Conservation (phyloP, 2,888 invertebrate genomes). For the Ligdia adustata region DNA sequence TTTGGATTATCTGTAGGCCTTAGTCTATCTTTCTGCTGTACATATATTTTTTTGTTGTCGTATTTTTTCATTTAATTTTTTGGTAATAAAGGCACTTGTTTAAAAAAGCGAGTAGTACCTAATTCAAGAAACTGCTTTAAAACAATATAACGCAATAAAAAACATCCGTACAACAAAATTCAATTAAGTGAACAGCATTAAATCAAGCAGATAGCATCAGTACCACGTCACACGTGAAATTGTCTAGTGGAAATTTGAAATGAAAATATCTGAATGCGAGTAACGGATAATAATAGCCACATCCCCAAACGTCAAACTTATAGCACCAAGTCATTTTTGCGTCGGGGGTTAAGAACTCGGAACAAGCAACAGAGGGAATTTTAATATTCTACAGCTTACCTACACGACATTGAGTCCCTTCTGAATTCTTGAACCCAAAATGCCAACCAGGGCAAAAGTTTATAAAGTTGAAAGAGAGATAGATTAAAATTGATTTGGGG, state of each 20-base stretch:
- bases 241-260: not conserved
- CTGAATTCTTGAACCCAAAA: constrained; percentile 4
- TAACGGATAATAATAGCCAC: not conserved
- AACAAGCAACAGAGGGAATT: not conserved
- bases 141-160: constrained; percentile 1
- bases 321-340: no score
- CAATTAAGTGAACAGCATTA: constrained; percentile 2
- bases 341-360: no score
- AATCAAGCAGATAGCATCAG: constrained; percentile 9
- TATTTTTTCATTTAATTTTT: no score
- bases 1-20: no score
- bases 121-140: no score
- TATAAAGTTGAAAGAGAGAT: no score
- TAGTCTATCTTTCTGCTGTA: no score
- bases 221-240: constrained; percentile 6
- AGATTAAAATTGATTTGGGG: not conserved
- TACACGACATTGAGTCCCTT: constrained; percentile 8
- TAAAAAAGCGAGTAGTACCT: no score
- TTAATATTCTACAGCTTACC: not conserved
- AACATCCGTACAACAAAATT: not conserved
- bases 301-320: no score
- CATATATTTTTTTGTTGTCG: no score
- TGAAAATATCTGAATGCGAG: not conserved
- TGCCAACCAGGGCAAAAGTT: no score
- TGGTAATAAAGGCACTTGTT: no score